phyloP scores from a whole-genome alignment of 2,113 vertebrate species.

The Pseudorasbora parva region DNA sequence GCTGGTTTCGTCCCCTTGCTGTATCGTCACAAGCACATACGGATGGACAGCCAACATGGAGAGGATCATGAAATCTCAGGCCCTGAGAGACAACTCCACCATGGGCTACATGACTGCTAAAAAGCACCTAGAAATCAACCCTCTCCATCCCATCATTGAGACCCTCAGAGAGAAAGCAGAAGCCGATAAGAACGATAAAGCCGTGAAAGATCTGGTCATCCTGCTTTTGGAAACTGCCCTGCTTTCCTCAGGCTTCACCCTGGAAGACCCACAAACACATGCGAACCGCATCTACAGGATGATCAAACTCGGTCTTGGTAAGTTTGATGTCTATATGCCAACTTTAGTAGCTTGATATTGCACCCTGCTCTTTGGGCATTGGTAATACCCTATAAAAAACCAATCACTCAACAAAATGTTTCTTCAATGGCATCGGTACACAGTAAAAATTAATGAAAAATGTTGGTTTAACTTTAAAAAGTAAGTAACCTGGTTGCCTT shows the following conservation, averaged over 20 bases:
- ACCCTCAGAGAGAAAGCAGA: conserved; percentile 80
- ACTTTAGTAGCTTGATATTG: no score
- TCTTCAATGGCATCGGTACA: neutral
- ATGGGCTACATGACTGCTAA: conserved; percentile 86
- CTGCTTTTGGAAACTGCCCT: conserved; percentile 80
- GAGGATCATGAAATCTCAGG: conserved; percentile 85
- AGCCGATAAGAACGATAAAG: conserved; percentile 82
- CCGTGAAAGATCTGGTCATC: conserved; percentile 82
- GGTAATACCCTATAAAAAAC: neutral
- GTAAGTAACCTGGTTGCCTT: no score
- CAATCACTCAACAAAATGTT: neutral
- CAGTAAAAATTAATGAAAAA: no score
- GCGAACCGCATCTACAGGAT: conserved; percentile 85
- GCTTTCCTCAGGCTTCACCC: conserved; percentile 82
- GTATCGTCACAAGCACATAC: conserved; percentile 84
- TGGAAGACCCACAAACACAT: conserved; percentile 83
- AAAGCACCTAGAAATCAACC: conserved; percentile 83
- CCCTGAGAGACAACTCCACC: conserved; percentile 81
- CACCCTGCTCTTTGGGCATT: neutral
- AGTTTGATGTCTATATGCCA: conserved; percentile 32
- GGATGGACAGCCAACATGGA: conserved; percentile 87
- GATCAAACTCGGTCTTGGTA: conserved; percentile 84
- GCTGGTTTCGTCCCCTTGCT: conserved; percentile 80
- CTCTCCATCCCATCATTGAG: conserved; percentile 78
- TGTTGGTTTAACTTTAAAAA: no score